Evolutionary conservation across 2,113 vertebrate species (phyloP).

Genomic region (Nannobrachium achirus): DNA sequence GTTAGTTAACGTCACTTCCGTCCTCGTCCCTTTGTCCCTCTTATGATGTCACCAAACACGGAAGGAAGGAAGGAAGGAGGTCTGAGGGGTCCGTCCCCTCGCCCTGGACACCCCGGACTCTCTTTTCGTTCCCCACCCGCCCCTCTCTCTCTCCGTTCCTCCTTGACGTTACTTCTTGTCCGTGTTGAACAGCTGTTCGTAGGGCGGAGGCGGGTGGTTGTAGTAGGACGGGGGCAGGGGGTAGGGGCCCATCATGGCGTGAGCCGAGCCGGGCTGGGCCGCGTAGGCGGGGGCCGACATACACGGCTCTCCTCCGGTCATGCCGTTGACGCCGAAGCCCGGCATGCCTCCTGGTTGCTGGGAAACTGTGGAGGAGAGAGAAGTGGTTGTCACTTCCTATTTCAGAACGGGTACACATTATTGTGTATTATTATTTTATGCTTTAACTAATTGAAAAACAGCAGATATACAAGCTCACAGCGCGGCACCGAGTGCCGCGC

Average conservation of each 20-base stretch:
- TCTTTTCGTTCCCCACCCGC: too few species aligned
- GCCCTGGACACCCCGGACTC: too few species aligned
- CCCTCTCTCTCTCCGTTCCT: fast-evolving
- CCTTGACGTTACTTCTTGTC: conserved; percentile 81
- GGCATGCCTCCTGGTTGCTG: conserved; percentile 86
- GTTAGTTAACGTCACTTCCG: too few species aligned
- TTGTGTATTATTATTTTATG: neutral
- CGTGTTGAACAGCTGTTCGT: conserved; percentile 90
- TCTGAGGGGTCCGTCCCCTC: too few species aligned
- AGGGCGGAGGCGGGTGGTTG: conserved; percentile 93
- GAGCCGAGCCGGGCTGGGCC: conserved; percentile 84
- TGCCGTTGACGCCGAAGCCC: conserved; percentile 80
- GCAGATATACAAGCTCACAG: too few species aligned
- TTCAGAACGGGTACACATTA: too few species aligned
- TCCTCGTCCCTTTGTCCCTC: too few species aligned
- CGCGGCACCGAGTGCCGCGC: too few species aligned
- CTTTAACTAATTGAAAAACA: too few species aligned
- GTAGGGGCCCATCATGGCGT: conserved; percentile 84
- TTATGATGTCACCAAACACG: too few species aligned
- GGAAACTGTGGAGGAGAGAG: conserved; percentile 76
- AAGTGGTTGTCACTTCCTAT: too few species aligned
- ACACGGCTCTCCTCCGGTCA: conserved; percentile 73
- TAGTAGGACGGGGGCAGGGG: conserved; percentile 94
- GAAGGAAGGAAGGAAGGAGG: too few species aligned
- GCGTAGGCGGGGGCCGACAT: conserved; percentile 85